phyloP scores from a whole-genome alignment of 2,888 invertebrate species.

The Ferrisia virgata region DNA sequence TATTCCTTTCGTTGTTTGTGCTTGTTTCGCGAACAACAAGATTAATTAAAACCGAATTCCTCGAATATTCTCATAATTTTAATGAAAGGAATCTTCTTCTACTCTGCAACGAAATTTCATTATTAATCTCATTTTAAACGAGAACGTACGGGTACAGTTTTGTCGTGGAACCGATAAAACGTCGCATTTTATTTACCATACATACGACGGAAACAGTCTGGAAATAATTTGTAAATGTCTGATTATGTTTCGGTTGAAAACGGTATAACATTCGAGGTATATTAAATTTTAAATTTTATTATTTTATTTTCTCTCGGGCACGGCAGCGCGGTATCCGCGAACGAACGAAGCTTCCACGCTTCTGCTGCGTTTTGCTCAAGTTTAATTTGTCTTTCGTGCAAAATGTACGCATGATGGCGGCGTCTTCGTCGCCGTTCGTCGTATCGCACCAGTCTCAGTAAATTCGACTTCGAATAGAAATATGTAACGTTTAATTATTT shows the following conservation, averaged over 20 bases:
- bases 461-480: neutral
- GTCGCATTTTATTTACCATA: slow-evolving; percentile 39
- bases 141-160: slow-evolving; percentile 28
- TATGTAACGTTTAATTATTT: slow-evolving; percentile 8
- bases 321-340: no score
- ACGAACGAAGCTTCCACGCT: neutral
- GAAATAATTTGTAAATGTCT: slow-evolving; percentile 37
- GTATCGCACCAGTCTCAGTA: neutral
- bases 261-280: neutral
- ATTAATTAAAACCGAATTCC: slow-evolving; percentile 45
- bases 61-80: slow-evolving; percentile 45
- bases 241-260: slow-evolving; percentile 23
- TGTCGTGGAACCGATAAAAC: slow-evolving; percentile 44
- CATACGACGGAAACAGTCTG: slow-evolving; percentile 22
- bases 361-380: no score
- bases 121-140: slow-evolving; percentile 45
- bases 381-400: neutral
- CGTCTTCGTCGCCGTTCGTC: neutral
- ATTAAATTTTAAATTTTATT: slow-evolving; percentile 25
- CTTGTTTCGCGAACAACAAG: slow-evolving; percentile 42
- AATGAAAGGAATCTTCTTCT: slow-evolving; percentile 45
- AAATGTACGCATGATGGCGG: neutral
- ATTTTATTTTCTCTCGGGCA: slow-evolving; percentile 5
- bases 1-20: slow-evolving; percentile 37
- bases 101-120: slow-evolving; percentile 42